Base-by-base conservation (phyloP, 2,113 vertebrate species). In the Pterocles gutturalis region DNA sequence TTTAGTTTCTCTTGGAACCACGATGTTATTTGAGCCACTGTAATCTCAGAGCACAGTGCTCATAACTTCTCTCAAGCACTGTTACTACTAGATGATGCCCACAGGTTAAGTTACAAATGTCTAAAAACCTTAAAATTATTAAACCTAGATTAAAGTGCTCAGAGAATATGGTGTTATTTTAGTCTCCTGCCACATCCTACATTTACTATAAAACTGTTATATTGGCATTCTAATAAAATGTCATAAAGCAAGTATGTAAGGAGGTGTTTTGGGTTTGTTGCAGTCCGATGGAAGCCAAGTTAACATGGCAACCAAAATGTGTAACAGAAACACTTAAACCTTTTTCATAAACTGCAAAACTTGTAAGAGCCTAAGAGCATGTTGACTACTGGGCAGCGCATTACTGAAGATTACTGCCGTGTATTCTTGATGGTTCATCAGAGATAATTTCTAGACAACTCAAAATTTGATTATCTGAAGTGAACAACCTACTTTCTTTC, bases 171-270 rank as follows among this genome's bases (percentile, higher is more conserved):
- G 91, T 98, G 98, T 98, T 99, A 98, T 98, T 99, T 98, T 98
- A 99, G 98, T 98, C 98, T 97, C 98, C 98, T 98, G 96, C 97
- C 96, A 98, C 98, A 98, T 98, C 98, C 98, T 98, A 98, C 97
- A 97, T 98, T 98, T 97, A 98, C 98, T 97, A 98, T 97, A 98
- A 98, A 98, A 98, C 97, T 97, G 97, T 97, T 98, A 98, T 97
- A 98, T 92, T 98, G 98, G 98, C 98, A 98, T 98, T 98, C 97
- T 96, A 98, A 97, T 98, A 97, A 97, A 98, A 98, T 98, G 98
- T 98, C 98, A 99, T 98, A 98, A 98, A 98, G 97, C 94, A 98
- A 98, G 96, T 98, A 98, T 98, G 98, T 98, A 98, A 98, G 97
- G 97, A 98, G 97, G 98, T 98, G 98, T 98, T 98, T 98, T 98